These are phyloP conservation scores for Anaspis maculata DNA, from an alignment of 2,888 invertebrate species.

Conservation along the genomic window DNA sequence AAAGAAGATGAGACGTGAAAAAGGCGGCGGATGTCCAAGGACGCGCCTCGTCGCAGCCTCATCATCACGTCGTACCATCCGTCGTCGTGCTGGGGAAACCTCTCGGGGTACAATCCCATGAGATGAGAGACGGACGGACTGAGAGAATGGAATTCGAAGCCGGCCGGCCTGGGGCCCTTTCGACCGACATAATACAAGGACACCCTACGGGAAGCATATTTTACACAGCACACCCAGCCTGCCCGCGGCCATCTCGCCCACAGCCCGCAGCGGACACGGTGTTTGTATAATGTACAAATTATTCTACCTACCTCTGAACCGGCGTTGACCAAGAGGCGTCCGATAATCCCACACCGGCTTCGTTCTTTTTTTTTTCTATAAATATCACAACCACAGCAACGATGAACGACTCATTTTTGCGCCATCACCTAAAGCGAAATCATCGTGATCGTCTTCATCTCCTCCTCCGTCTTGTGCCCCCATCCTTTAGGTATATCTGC, in stretches of 20 bases:
- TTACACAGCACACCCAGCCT: conserved; percentile 37
- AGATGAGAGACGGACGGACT: conserved; percentile 11
- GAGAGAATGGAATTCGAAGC: conserved; percentile 34
- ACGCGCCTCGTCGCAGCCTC: conserved; percentile 4
- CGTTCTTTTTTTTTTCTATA: too few relatives aligned
- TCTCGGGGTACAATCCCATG: conserved; percentile 21
- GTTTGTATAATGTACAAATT: conserved; percentile 37
- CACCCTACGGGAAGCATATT: conserved; percentile 37
- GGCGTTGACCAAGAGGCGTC: too few relatives aligned
- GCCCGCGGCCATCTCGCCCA: conserved; percentile 34
- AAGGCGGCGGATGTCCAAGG: conserved; percentile 11
- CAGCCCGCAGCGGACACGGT: conserved; percentile 38
- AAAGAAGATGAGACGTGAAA: too few relatives aligned
- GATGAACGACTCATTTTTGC: not conserved
- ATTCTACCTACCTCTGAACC: conserved; percentile 14
- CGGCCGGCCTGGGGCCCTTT: conserved; percentile 27
- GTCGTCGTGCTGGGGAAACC: conserved; percentile 19
- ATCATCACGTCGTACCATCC: too few relatives aligned
- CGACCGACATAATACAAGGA: conserved; percentile 36
- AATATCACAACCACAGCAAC: too few relatives aligned
- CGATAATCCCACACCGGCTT: too few relatives aligned
- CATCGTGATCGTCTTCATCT: too few relatives aligned
- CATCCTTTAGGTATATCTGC: too few relatives aligned
- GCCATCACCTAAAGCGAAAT: too few relatives aligned
- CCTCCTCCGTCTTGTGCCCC: too few relatives aligned